Evolutionary conservation across 2,888 invertebrate genomes (phyloP), one percentile per base, ranked within the genome.

Genomic region (Metallyticus violacea): DNA sequence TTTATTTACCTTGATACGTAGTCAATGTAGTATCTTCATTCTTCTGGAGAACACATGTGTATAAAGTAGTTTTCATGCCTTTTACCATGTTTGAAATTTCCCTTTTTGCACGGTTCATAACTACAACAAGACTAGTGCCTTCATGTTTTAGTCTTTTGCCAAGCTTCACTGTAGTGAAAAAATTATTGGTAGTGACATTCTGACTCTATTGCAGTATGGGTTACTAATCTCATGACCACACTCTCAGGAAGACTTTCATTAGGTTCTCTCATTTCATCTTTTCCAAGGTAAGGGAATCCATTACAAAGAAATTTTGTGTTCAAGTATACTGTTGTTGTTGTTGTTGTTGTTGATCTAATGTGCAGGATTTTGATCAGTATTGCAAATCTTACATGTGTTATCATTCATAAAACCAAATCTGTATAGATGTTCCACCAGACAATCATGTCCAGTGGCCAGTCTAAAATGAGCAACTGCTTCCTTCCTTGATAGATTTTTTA

Each of bases 201-300:
- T 6, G 29, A 29, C 29, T 26, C 88, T 89, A 22, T 88, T 90
- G 29, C 89, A 87, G 88, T 86, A 89, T 87, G 89, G 88, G 87
- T 89, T n/a, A 89, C 81, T 5, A 90, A 88, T 85, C 89, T 90
- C 26, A 89, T 86, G 28, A 89, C 89, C 86, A 90, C 89, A 80
- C 81, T 86, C 87, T 90, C 89, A 78, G 86, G 28, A 22, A 90
- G 88, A 82, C 40, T 89, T 80, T 88, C 85, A 88, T 89, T 88
- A 28, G 85, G 81, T 86, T 85, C 62, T 86, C 86, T 81, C 85
- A 77, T 81, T 85, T 89, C 89, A 88, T 89, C 88, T 86, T 88
- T 88, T 86, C 88, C 89, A 81, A 89, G 88, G 62, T 89, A 89
- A 86, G 89, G 89, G 89, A 90, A 90, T 7, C 88, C 89, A 89